Base-by-base conservation (phyloP, 2,888 invertebrate species). In the Cosmia pyralina region DNA sequence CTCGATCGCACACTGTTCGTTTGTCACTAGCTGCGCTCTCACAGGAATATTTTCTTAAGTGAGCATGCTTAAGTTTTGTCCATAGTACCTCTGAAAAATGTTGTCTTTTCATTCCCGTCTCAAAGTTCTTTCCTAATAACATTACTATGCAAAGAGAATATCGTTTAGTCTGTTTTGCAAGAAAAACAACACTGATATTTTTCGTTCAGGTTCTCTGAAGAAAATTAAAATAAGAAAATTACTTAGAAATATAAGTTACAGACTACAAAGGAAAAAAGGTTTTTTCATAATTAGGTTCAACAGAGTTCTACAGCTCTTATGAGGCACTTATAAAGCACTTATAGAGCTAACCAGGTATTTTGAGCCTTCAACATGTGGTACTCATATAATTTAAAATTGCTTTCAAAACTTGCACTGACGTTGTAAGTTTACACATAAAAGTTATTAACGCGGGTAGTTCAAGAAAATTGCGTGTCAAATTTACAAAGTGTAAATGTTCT, bases 271-370 rank as follows among this genome's bases (percentile, higher is more conserved):
- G 15, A 66, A 46, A 41, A 63, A 46, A 53, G 44, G 69, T 44
- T 44, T 62, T 75, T 76, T 52, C 17, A 41, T 68, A 57, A 75
- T 75, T 75, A 75, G 15, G 13, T 67, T 75, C 22, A 59, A 46
- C 22, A 50, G 11, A 44, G 53, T 55, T 75, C 7, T 28, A 28
- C 38, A 10, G 28, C 28, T 48, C 28, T n/a, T 41, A 60, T 4
- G 15, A 66, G 28, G 15, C 41, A 55, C 13, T 44, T 60, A 17
- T 8, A 46, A 28, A 34, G 17, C 34, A 28, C 13, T n/a, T 68
- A 55, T 10, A 46, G 5, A 58, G 57, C 46, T n/a, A 46, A 8
- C 28, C 41, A 34, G 53, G 41, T 15, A n/a, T 34, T 15, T 13
- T 13, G 7, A 38, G 44, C 34, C 28, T 57, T n/a, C 19, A 34